Evolutionary conservation across 2,888 invertebrate genomes (phyloP).

Genomic region (Aricia artaxerxes): DNA sequence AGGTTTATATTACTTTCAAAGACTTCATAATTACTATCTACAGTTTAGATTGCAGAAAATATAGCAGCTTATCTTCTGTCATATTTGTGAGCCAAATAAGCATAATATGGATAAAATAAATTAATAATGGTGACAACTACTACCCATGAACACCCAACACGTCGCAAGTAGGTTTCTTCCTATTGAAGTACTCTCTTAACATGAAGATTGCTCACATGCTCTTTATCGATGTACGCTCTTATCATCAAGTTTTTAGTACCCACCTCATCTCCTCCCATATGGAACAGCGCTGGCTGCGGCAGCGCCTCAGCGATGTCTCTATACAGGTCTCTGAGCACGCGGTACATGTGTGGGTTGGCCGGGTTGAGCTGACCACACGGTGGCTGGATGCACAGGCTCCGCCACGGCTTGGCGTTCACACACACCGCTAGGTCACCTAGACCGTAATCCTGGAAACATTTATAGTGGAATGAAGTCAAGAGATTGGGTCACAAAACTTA

Average conservation of each 20-base stretch:
- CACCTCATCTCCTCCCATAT: slow-evolving; percentile 94
- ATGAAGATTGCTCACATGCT: too few species aligned
- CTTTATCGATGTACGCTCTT: too few species aligned
- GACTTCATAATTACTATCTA: too few species aligned
- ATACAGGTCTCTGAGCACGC: slow-evolving; percentile 85
- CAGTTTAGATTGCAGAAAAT: too few species aligned
- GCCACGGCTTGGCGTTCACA: slow-evolving; percentile 85
- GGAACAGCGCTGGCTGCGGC: slow-evolving; percentile 82
- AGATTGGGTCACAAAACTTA: neutral
- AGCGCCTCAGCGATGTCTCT: slow-evolving; percentile 82
- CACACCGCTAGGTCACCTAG: slow-evolving; percentile 86
- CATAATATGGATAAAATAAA: too few species aligned
- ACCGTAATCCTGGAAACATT: slow-evolving; percentile 66
- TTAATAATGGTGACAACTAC: too few species aligned
- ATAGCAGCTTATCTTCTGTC: too few species aligned
- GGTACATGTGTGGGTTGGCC: slow-evolving; percentile 85
- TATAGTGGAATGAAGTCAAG: neutral
- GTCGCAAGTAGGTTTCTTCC: too few species aligned
- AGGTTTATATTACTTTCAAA: too few species aligned
- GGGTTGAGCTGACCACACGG: slow-evolving; percentile 94
- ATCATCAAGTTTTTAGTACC: slow-evolving; percentile 23
- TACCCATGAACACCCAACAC: too few species aligned
- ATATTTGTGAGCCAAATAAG: too few species aligned
- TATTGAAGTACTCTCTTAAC: too few species aligned
- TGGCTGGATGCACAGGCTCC: slow-evolving; percentile 87